phyloP scores from a whole-genome alignment of 2,797 vertebrate species.

The Pantherophis alleghaniensis region DNA sequence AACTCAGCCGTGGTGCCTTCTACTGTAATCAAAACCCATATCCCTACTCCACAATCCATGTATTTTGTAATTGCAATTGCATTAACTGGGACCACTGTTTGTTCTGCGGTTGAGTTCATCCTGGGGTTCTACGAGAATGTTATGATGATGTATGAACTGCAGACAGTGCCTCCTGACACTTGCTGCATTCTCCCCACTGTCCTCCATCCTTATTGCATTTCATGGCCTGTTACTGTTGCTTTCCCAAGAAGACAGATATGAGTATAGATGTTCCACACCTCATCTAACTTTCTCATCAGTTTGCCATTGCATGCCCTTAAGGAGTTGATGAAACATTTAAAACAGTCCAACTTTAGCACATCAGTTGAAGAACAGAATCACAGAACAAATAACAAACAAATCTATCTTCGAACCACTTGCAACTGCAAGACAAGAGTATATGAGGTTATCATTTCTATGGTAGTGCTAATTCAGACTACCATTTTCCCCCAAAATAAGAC shows the following conservation, averaged over 20 bases:
- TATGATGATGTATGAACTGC: slow-evolving; percentile 25
- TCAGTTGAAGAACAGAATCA: accelerated
- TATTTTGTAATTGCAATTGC: neutral
- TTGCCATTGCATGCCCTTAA: slow-evolving; percentile 37
- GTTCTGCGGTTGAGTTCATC: neutral
- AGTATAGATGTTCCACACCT: slow-evolving; percentile 44
- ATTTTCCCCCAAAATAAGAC: neutral
- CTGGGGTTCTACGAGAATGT: slow-evolving; percentile 1
- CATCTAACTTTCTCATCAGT: slow-evolving; percentile 44
- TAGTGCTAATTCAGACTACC: slow-evolving; percentile 24
- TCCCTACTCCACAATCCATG: neutral
- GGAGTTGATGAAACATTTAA: slow-evolving; percentile 40
- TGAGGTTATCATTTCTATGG: slow-evolving; percentile 29
- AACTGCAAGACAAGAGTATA: neutral
- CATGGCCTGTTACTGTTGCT: slow-evolving; percentile 49
- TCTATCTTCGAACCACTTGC: neutral
- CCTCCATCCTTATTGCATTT: slow-evolving; percentile 29
- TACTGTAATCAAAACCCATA: neutral
- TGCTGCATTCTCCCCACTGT: neutral
- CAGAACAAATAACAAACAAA: accelerated
- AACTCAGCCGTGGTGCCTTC: neutral
- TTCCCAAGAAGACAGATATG: slow-evolving; percentile 48
- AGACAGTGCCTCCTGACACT: slow-evolving; percentile 20
- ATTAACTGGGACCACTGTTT: neutral
- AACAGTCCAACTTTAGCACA: neutral